Conservation (phyloP, 1,140 invertebrate genomes). For the Drosophila orena region DNA sequence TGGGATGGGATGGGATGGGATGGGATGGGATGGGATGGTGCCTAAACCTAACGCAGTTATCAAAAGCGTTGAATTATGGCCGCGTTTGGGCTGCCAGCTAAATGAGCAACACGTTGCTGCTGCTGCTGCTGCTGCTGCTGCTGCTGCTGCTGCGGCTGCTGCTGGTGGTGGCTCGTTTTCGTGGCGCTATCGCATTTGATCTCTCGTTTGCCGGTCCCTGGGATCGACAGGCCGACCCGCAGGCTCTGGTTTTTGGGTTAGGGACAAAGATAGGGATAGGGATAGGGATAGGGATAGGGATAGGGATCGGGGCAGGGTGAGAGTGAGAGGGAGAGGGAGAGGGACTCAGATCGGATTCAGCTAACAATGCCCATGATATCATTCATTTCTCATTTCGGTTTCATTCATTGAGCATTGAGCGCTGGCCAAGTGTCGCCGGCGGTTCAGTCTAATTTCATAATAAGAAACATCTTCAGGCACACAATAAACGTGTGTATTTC, state of each 20-base stretch:
- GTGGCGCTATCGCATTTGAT: slow-evolving; percentile 84
- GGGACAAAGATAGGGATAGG: slow-evolving; percentile 14
- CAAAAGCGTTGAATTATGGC: slow-evolving; percentile 81
- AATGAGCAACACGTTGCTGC: slow-evolving; percentile 73
- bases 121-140: neutral
- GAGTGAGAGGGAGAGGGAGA: neutral
- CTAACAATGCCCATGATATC: slow-evolving; percentile 79
- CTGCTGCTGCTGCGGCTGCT: slow-evolving; percentile 18
- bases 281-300: no score
- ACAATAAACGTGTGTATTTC: slow-evolving; percentile 50
- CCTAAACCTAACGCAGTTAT: slow-evolving; percentile 74
- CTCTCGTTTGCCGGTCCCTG: slow-evolving; percentile 75
- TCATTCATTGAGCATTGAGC: slow-evolving; percentile 79
- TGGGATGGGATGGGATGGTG: slow-evolving; percentile 11
- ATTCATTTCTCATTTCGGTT: slow-evolving; percentile 79
- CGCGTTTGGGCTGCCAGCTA: slow-evolving; percentile 70
- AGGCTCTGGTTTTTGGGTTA: slow-evolving; percentile 30
- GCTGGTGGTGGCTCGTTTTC: slow-evolving; percentile 63
- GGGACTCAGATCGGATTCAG: slow-evolving; percentile 22
- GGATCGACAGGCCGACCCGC: slow-evolving; percentile 63
- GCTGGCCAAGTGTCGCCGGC: slow-evolving; percentile 70
- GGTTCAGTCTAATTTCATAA: slow-evolving; percentile 82
- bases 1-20: no score
- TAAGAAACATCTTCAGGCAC: slow-evolving; percentile 76
- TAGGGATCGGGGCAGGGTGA: neutral